Percentiles rank a stretch among this genome's conserved stretches.
Conservation (phyloP, 2,888 invertebrate species). For the Drosophila neoperkinsi region DNA sequence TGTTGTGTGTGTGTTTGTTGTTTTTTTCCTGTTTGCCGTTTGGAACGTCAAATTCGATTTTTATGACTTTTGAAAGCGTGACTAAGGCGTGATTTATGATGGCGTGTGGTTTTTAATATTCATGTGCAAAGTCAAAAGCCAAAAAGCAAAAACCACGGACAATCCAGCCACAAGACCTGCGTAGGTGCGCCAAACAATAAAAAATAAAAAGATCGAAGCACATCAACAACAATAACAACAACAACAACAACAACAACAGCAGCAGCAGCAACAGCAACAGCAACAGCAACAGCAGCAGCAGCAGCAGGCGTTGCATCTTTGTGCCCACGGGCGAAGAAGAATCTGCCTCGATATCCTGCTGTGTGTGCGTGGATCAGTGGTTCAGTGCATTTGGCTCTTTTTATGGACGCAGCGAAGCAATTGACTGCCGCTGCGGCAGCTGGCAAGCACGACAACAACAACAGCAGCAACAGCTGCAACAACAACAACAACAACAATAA, state of each 20-base stretch:
- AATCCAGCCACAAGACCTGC: constrained; percentile 56
- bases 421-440: constrained; percentile 67
- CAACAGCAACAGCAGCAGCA: constrained; percentile 25
- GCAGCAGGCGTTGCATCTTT: constrained; percentile 63
- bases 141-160: constrained; percentile 35
- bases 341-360: constrained; percentile 71
- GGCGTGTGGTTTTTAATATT: constrained; percentile 85
- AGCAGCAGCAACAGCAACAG: not conserved
- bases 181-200: constrained; percentile 82
- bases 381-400: constrained; percentile 65
- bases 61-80: constrained; percentile 85
- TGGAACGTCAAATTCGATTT: constrained; percentile 83
- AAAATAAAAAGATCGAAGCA: constrained; percentile 35
- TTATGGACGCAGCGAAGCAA: constrained; percentile 75
- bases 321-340: constrained; percentile 55
- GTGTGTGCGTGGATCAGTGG: constrained; percentile 71
- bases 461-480: constrained; percentile 34
- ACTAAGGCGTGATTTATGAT: constrained; percentile 85
- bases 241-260: constrained; percentile 36
- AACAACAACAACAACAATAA: constrained; percentile 43
- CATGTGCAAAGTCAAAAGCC: constrained; percentile 78
- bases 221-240: constrained; percentile 39
- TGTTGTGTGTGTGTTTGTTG: constrained; percentile 29
- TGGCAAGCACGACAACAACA: constrained; percentile 51
- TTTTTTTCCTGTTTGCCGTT: constrained; percentile 43